Percentiles rank a stretch among this genome's conserved stretches.
phyloP scores from a whole-genome alignment of 2,888 invertebrate species.

The Cenopis cana region DNA sequence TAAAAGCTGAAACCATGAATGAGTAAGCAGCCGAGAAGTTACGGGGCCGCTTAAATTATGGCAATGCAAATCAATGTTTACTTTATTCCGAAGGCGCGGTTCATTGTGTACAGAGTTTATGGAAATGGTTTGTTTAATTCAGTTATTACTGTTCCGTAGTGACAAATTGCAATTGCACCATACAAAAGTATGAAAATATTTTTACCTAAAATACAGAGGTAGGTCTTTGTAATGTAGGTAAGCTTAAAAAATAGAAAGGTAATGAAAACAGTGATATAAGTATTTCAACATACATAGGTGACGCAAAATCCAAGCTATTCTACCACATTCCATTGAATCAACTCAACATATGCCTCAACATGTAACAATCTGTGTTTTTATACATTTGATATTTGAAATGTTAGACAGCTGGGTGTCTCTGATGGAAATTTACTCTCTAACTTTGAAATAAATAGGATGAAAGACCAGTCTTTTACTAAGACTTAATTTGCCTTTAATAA shows the following conservation, averaged over 20 bases:
- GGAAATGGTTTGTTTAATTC: neutral
- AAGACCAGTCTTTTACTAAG: neutral
- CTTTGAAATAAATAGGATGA: neutral
- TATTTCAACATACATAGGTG: too few relatives aligned
- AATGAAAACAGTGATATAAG: too few relatives aligned
- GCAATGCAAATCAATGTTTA: conserved; percentile 42
- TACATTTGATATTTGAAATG: too few relatives aligned
- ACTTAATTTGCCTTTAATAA: neutral
- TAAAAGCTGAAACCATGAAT: conserved; percentile 54
- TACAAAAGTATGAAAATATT: neutral
- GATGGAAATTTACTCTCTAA: too few relatives aligned
- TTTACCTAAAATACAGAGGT: neutral
- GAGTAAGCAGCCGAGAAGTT: conserved; percentile 47
- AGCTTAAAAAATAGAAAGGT: too few relatives aligned
- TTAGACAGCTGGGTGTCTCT: too few relatives aligned
- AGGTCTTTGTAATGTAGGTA: too few relatives aligned
- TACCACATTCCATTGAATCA: too few relatives aligned
- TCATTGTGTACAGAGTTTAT: conserved; percentile 3
- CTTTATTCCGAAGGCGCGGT: conserved; percentile 9
- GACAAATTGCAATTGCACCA: neutral
- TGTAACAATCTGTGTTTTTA: too few relatives aligned
- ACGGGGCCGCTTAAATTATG: conserved; percentile 38
- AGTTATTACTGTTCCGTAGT: neutral
- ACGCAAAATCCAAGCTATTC: too few relatives aligned
- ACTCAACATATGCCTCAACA: too few relatives aligned